These are phyloP conservation scores for Nomada goodeniana DNA, from an alignment of 2,888 invertebrate species.

Conservation along the genomic window DNA sequence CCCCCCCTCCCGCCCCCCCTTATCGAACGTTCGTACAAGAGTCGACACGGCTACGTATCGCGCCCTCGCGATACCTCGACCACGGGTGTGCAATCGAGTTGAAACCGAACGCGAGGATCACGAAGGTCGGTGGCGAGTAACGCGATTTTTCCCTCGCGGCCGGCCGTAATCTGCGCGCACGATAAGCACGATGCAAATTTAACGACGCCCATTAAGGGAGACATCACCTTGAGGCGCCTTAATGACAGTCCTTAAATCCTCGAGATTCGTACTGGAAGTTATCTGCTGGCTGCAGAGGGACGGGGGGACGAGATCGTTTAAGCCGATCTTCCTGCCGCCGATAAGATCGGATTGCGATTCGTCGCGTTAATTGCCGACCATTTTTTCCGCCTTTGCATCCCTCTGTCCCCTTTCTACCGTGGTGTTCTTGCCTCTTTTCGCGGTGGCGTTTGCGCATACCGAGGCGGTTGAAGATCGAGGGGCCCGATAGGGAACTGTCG, in stretches of 20 bases:
- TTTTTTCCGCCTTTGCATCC: not conserved
- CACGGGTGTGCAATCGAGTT: constrained; percentile 10
- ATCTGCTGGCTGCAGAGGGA: constrained; percentile 20
- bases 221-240: constrained; percentile 60
- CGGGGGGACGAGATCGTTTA: constrained; percentile 45
- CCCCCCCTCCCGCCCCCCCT: not conserved
- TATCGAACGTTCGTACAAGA: not conserved
- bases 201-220: constrained; percentile 63
- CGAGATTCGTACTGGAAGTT: constrained; percentile 40
- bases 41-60: not conserved
- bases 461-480: not conserved
- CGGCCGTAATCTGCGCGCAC: constrained; percentile 33
- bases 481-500: not conserved
- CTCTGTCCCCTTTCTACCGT: not conserved
- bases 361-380: constrained; percentile 42
- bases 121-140: constrained; percentile 31
- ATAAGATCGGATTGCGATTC: constrained; percentile 51
- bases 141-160: constrained; percentile 47
- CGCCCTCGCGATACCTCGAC: constrained; percentile 21
- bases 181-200: constrained; percentile 61
- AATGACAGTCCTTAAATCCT: constrained; percentile 59
- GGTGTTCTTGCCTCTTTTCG: not conserved
- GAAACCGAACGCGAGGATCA: constrained; percentile 21
- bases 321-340: constrained; percentile 37
- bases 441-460: not conserved